phyloP scores from a whole-genome alignment of 2,888 invertebrate species.

The Ferdinandea cuprea region DNA sequence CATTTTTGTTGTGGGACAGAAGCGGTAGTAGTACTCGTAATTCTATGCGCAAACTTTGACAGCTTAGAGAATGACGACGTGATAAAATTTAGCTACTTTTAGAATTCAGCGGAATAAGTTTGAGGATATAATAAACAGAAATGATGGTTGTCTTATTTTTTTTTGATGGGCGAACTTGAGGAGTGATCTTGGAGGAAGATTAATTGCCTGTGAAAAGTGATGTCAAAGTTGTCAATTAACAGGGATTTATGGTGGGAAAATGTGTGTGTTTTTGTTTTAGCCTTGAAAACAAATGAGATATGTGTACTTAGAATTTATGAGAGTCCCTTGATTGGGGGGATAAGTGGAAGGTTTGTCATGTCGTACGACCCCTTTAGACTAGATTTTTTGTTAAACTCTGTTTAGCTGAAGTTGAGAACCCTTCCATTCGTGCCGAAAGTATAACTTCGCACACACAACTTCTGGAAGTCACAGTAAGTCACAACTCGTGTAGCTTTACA shows the following conservation, averaged over 20 bases:
- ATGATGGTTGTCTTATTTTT: neutral
- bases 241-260: slow-evolving; percentile 6
- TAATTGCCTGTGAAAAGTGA: slow-evolving; percentile 31
- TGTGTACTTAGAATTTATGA: neutral
- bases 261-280: too few species aligned
- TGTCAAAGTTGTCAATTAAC: neutral
- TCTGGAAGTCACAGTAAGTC: too few species aligned
- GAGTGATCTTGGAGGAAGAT: slow-evolving; percentile 30
- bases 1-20: slow-evolving; percentile 27
- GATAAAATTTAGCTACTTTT: slow-evolving; percentile 26
- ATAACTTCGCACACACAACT: too few species aligned
- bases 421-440: too few species aligned
- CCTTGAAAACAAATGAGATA: neutral
- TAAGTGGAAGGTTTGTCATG: too few species aligned
- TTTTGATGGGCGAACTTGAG: slow-evolving; percentile 14
- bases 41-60: slow-evolving; percentile 37
- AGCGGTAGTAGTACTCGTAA: slow-evolving; percentile 15
- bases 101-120: slow-evolving; percentile 35
- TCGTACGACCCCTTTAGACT: too few species aligned
- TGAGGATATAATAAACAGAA: neutral
- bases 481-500: too few species aligned
- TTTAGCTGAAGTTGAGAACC: too few species aligned
- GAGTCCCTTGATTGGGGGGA: neutral
- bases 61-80: slow-evolving; percentile 46
- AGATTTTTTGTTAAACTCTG: too few species aligned